phyloP scores from a whole-genome alignment of 2,888 invertebrate species.

The Meteorus colon region DNA sequence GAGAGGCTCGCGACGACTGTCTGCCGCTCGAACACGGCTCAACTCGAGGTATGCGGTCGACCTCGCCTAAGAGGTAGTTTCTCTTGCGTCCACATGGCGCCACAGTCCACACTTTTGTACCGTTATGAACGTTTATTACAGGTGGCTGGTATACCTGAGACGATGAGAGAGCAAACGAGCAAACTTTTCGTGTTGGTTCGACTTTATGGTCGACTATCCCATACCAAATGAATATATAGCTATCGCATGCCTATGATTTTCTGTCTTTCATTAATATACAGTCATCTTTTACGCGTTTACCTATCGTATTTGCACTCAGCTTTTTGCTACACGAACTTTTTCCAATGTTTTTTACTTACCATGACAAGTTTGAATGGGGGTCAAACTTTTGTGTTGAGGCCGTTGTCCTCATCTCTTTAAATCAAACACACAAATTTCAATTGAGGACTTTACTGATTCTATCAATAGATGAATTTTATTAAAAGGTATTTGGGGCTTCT shows the following conservation, averaged over 20 bases:
- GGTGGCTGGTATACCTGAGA: slow-evolving; percentile 58
- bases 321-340: background rate
- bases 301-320: slow-evolving; percentile 1
- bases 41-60: slow-evolving; percentile 71
- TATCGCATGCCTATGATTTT: background rate
- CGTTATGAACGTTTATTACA: slow-evolving; percentile 65
- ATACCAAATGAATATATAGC: slow-evolving; percentile 24
- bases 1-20: slow-evolving; percentile 55
- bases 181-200: slow-evolving; percentile 16
- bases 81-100: slow-evolving; percentile 58
- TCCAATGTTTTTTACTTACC: background rate
- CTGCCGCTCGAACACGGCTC: slow-evolving; percentile 68
- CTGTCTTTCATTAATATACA: background rate
- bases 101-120: slow-evolving; percentile 64
- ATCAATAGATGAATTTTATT: background rate
- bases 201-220: slow-evolving; percentile 33
- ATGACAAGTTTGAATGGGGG: slow-evolving; percentile 52
- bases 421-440: background rate
- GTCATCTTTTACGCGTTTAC: slow-evolving; percentile 7
- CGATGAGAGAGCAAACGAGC: slow-evolving; percentile 30
- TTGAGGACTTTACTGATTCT: background rate
- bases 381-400: slow-evolving; percentile 58
- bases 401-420: slow-evolving; percentile 57
- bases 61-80: slow-evolving; percentile 70
- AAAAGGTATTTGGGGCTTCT: background rate